Evolutionary conservation across 2,888 invertebrate species (phyloP), one percentile per base, ranked within the genome.

Genomic region (Drosophila nr. medialis): DNA sequence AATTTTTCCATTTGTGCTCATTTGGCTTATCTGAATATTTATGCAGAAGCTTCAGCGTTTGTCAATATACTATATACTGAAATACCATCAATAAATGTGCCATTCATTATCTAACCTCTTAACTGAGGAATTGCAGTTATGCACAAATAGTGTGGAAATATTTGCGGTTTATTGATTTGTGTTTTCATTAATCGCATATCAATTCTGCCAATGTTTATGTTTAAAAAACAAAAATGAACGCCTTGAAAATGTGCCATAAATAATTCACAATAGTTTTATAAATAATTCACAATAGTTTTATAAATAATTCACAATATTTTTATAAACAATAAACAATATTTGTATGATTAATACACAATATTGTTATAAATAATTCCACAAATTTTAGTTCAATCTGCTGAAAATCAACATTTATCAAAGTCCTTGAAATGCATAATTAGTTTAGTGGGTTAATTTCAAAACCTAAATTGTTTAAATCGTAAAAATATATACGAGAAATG

Each of bases 11-110:
- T 4, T 27, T 34, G 8, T 21, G 40, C 49, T 30, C 27, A 27
- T 32, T 24, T 36, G 36, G 59, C 42, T 72, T 70, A 69, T 72
- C 72, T 32, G 30, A 24, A 18, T 10, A 38, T 36, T 24, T 15
- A 15, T 45, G 40, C 40, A 42, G 5, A 11, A n/a, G 27, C 48
- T 2, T 29, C 11, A 29, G 63, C 34, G n/a, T 10, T 53, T n/a
- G 32, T 30, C 30, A 61, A 40, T 32, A 15, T 8, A 24, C 45
- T 15, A 40, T 32, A 15, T 8, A 24, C 45, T 15, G 42, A 42
- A 21, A 21, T 45, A 45, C 21, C 2, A 45, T 45, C 15, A 45
- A 24, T 24, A 24, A 24, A 15, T 15, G 8, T 45, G 24, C 24
- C 24, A 15, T 45, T 24, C 2, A 15, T 45, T 15, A 45, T 24